These are phyloP conservation scores for Tridacna crocea DNA, from an alignment of 2,888 invertebrate species.

Conservation along the genomic window DNA sequence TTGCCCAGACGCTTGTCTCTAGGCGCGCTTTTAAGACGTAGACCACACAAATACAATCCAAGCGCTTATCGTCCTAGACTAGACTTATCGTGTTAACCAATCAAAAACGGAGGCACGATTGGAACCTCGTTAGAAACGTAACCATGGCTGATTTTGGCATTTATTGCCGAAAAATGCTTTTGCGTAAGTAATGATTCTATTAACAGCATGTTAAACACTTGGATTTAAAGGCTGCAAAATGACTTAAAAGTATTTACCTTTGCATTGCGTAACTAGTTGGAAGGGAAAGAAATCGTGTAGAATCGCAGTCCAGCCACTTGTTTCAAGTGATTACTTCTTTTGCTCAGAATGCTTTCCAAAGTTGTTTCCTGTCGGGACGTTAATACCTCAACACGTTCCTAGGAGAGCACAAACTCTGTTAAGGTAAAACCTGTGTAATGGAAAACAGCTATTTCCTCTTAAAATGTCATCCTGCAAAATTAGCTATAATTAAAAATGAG, in stretches of 20 bases:
- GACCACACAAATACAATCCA: conserved; percentile 19
- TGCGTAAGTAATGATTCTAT: conserved; percentile 19
- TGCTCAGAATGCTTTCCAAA: no score
- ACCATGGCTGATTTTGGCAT: conserved; percentile 12
- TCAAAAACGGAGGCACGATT: conserved; percentile 18
- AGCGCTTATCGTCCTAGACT: conserved; percentile 19
- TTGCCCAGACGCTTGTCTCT: conserved; percentile 21
- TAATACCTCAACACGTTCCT: no score
- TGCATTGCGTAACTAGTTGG: no score
- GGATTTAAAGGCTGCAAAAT: background rate
- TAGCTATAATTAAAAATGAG: no score
- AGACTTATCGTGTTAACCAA: conserved; percentile 28
- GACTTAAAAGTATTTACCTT: background rate
- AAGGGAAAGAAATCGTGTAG: no score
- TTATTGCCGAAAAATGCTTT: conserved; percentile 13
- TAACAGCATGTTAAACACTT: background rate
- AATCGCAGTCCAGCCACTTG: no score
- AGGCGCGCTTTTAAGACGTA: background rate
- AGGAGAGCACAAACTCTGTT: no score
- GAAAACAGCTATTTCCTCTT: no score
- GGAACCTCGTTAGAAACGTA: conserved; percentile 9
- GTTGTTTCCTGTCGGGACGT: no score
- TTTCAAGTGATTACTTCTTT: no score
- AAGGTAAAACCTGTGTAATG: no score
- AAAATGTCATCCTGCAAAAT: no score